Evolutionary conservation across 1,140 invertebrate species (phyloP).

Genomic region (Geopemphigus sp.): DNA sequence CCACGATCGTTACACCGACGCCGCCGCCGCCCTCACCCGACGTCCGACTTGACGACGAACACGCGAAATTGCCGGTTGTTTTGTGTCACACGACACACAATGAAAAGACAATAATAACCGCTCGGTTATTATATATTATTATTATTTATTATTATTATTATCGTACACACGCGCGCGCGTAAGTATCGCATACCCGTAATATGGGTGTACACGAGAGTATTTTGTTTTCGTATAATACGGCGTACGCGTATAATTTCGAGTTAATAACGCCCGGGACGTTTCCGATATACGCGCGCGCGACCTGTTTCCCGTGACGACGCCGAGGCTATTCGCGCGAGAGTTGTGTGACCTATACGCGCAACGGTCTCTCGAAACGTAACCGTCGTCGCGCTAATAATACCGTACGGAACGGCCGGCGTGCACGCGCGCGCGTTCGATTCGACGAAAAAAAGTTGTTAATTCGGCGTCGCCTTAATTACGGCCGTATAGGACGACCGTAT

Average conservation of each 20-base stretch:
- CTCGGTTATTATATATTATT: constrained; percentile 16
- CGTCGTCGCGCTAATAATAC: no score
- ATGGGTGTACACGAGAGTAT: background rate
- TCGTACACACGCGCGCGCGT: background rate
- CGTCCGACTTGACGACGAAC: background rate
- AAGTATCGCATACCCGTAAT: background rate
- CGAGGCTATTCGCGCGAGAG: background rate
- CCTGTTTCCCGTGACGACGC: constrained; percentile 38
- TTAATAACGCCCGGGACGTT: constrained; percentile 10
- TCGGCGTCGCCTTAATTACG: no score
- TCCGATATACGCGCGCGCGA: constrained; percentile 43
- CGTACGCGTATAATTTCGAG: background rate
- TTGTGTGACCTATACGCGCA: background rate
- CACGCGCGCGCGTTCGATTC: no score
- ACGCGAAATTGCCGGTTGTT: constrained; percentile 40
- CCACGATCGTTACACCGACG: background rate
- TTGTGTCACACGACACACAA: constrained; percentile 37
- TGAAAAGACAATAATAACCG: constrained; percentile 30
- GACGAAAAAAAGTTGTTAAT: no score
- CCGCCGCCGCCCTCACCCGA: background rate
- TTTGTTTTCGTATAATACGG: background rate
- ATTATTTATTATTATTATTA: constrained; percentile 10
- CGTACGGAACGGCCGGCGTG: no score
- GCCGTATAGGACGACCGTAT: no score
- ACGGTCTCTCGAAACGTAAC: no score